Evolutionary conservation across 2,797 vertebrate species (phyloP), one percentile per base, ranked within the genome.

Genomic region (Oreochromis grahami): DNA sequence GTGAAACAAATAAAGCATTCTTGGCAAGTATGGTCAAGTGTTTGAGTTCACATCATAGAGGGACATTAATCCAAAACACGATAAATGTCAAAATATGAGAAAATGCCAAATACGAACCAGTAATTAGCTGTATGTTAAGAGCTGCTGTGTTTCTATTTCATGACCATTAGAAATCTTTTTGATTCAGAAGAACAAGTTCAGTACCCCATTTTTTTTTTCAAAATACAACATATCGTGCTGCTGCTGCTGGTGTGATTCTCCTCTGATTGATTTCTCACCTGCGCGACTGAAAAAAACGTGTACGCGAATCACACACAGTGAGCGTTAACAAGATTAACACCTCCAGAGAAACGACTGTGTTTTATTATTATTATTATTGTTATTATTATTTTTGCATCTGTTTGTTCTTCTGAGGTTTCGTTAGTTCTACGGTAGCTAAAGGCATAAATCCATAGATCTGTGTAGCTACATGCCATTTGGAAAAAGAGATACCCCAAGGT

Each of bases 371-470:
- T 13, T 13, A 32, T 41, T 68, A 21, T 43, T 68, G 17, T 52
- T 12, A 51, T 78, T 43, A 6, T 13, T 13, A 34, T 53, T 70
- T 80, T 77, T 85, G 80, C 72, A 79, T 88, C 14, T 43, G 41
- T 29, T 87, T 2, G 51, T 80, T 81, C 74, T 32, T 56, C 26
- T 2, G 4, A 50, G 6, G 10, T 55, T 76, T 83, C 26, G 4
- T 86, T 43, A 17, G 41, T 56, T 63, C 15, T 29, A 58, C 45
- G 48, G 14, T 6, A 83, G 80, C 88, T 63, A 8, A 76, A 80
- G 86, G 85, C 85, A 32, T 53, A 29, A 58, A 88, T 90, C 79
- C 82, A 79, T 85, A 79, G 81, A 85, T 86, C 38, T 55, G 78
- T 52, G 81, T 74, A 70, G 84, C 78, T 79, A 50, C 80, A 63